Base-by-base conservation (phyloP, 1,140 invertebrate genomes). In the Anastrepha obliqua region DNA sequence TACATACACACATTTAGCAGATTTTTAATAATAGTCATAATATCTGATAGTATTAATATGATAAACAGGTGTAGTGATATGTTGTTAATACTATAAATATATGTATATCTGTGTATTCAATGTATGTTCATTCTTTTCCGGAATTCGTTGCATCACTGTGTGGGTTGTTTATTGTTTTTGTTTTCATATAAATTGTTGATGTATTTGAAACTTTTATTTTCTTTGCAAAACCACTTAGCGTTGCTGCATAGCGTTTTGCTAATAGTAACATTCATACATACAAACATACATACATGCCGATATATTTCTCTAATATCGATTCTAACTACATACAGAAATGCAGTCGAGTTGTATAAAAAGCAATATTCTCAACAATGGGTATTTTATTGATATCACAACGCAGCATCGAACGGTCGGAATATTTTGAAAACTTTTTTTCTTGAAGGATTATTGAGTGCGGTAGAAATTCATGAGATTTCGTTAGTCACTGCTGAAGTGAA, bases 1-100 rank as follows among this genome's bases (percentile, higher is more conserved):
- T 51, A 55, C 42, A n/a, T 81, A 51, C 44, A 8, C n/a, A 81
- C 44, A 20, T 81, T 20, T n/a, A 55, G 7, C 0, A 15, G 20
- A 20, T 42, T 55, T 74, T 44, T 74, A 74, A 74, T 74, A 74
- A 74, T 39, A 74, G 67, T 81, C 55, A 81, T 81, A 81, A 81
- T 81, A 81, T 42, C 42, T 20, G 47, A 81, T 81, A 6, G 74
- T 81, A 55, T 55, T 81, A 58, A 20, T 55, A 7, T 17, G 67
- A 15, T 47, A 74, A 74, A 74, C 13, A 13, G 67, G 9, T n/a
- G 74, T n/a, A 17, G 9, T 20, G 74, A 51, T 81, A 42, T 20
- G 44, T 58, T 51, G 39, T 51, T 29, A 29, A 29, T 29, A 29
- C 29, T 29, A 62, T 1, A n/a, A 15, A 62, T 4, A 62, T 62